Evolutionary conservation across 2,113 vertebrate species (phyloP).

Genomic region (Xyrauchen texanus): DNA sequence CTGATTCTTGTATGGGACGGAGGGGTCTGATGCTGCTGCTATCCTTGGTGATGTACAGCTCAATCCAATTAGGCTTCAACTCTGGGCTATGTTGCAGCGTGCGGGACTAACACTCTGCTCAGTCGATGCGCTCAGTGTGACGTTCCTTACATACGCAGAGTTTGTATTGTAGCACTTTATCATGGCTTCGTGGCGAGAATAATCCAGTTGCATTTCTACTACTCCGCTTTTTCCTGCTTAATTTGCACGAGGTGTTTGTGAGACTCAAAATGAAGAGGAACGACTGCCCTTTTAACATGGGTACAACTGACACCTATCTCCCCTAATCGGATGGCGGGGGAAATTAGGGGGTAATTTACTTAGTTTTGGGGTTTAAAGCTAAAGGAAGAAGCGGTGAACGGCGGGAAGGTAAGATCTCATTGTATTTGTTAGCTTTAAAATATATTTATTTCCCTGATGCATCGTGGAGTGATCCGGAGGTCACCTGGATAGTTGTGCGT

Average conservation of each 20-base stretch:
- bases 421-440: too few species aligned
- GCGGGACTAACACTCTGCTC: not conserved
- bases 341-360: conserved; percentile 4
- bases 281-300: conserved; percentile 3
- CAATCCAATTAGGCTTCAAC: conserved; percentile 71
- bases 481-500: too few species aligned
- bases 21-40: conserved; percentile 62
- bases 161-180: not conserved
- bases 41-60: conserved; percentile 71
- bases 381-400: conserved; percentile 21
- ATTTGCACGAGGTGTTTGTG: conserved; percentile 3
- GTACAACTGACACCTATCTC: conserved; percentile 16
- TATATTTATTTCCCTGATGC: too few species aligned
- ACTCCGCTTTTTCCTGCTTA: not conserved
- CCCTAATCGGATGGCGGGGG: conserved; percentile 30
- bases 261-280: conserved; percentile 43
- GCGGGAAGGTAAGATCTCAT: conserved; percentile 23
- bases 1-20: conserved; percentile 35
- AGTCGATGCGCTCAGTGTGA: conserved; percentile 23
- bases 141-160: not conserved
- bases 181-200: conserved; percentile 13
- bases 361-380: too few species aligned
- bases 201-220: not conserved
- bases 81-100: conserved; percentile 48
- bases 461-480: too few species aligned